Evolutionary conservation across 2,888 invertebrate species (phyloP).

Genomic region (Ochropleura leucogaster): DNA sequence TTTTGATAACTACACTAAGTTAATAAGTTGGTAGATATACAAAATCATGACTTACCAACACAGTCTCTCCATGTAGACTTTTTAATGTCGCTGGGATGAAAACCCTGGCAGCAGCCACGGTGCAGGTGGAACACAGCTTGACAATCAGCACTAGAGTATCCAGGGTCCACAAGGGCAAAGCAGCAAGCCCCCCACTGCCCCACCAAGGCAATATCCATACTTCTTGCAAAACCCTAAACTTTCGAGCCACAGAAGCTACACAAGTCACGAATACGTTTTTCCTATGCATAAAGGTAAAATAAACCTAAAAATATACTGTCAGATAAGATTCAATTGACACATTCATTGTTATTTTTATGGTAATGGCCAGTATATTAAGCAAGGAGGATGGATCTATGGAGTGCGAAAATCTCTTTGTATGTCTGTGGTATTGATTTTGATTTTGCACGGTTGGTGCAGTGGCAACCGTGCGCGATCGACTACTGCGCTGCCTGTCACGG

Average conservation of each 20-base stretch:
- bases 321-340: conserved; percentile 52
- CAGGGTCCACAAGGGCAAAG: conserved; percentile 82
- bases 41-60: conserved; percentile 75
- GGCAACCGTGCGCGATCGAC: no score
- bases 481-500: no score
- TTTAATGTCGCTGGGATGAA: conserved; percentile 84
- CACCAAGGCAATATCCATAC: conserved; percentile 87
- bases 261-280: conserved; percentile 81
- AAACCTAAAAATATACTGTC: conserved; percentile 70
- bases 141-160: conserved; percentile 82
- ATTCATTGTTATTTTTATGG: conserved; percentile 14
- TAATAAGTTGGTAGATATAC: not conserved
- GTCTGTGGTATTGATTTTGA: no score
- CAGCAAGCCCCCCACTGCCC: conserved; percentile 80
- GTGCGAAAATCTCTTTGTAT: not conserved
- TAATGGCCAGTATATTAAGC: conserved; percentile 5
- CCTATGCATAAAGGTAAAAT: conserved; percentile 80
- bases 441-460: no score
- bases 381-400: conserved; percentile 8
- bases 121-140: conserved; percentile 83
- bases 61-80: conserved; percentile 85
- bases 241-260: conserved; percentile 80
- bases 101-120: conserved; percentile 75
- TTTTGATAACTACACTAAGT: no score
- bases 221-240: conserved; percentile 84